Evolutionary conservation across 30 jellyfish, hydroid and myxozoan species (phyloP).

Genomic region (Cassiopea xamachana): DNA sequence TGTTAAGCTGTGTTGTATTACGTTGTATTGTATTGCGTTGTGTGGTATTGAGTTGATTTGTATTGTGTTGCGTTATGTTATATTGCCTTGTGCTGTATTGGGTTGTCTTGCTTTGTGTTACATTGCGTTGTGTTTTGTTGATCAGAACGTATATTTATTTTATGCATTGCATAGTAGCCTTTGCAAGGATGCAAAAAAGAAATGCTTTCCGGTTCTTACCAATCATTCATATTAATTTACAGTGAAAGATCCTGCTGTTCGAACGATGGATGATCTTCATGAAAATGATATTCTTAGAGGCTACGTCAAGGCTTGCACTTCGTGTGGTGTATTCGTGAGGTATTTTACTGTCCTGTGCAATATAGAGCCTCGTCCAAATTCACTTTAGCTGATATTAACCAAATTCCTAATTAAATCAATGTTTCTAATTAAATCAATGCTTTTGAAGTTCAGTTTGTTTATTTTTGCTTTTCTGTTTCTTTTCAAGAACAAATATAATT

Average conservation of each 20-base stretch:
- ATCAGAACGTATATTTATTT: no score
- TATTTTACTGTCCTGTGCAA: background rate
- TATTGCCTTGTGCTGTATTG: no score
- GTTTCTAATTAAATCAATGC: background rate
- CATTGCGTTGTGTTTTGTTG: no score
- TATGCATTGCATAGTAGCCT: no score
- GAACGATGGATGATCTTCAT: slow-evolving; percentile 84
- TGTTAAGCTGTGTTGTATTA: no score
- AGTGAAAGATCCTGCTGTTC: slow-evolving; percentile 58
- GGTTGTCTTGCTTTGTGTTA: no score
- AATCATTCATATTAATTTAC: background rate
- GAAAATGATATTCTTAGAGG: slow-evolving; percentile 94
- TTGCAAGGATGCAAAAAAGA: no score
- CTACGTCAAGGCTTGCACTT: slow-evolving; percentile 84
- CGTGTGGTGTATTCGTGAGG: slow-evolving; percentile 95
- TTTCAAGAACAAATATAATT: background rate
- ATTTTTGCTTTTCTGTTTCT: background rate
- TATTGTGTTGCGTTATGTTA: no score
- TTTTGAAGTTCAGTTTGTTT: background rate
- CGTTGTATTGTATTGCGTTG: no score
- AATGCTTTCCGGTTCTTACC: no score
- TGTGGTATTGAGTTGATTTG: no score
- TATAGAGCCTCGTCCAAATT: background rate
- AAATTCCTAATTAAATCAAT: no score
- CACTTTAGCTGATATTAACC: background rate